Evolutionary conservation across 2,888 invertebrate genomes (phyloP), one percentile per base, ranked within the genome.

Genomic region (Campoplex capitator): DNA sequence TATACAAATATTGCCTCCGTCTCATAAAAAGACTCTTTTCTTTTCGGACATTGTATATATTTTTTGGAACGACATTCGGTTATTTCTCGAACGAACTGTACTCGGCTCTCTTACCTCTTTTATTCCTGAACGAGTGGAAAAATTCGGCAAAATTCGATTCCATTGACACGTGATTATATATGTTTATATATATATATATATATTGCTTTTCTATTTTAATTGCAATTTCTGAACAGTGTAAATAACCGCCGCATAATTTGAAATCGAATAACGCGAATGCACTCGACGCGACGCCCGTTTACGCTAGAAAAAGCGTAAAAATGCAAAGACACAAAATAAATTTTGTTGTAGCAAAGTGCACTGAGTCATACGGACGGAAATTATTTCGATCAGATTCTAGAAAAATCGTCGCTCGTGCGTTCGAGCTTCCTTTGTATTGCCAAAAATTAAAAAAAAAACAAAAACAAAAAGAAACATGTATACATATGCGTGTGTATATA

Each of bases 291-390:
- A 62, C 51, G 3, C 38, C 70, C 35, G 9, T 67, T 3, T 80
- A 76, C 71, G 79, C 83, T 80, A 23, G n/a, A 75, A 11, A 16
- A 38, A 67, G 83, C 79, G 65, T 80, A 82, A 81, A 23, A 23
- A 23, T 32, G 42, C 42, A 23, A 3, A 48, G 71, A n/a, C 16
- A 48, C 38, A n/a, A 65, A 51, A 51, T 70, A 67, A 51, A 58
- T 56, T 9, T 70, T 38, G 70, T 23, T n/a, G 45, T 11, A 70
- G 42, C 42, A 42, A 28, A 42, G 58, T 76, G 76, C 45, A 28
- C 56, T 16, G 8, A 58, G 42, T 23, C 11, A 8, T 3, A 13
- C 35, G n/a, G 23, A 16, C 13, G 23, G 42, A 0, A 32, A 68
- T 16, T 13, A 35, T 84, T 73, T 75, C 54, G 51, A 65, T 45